Base-by-base conservation (phyloP, 64 coral and sea anemone genomes). In the Stichodactyla helianthus region DNA sequence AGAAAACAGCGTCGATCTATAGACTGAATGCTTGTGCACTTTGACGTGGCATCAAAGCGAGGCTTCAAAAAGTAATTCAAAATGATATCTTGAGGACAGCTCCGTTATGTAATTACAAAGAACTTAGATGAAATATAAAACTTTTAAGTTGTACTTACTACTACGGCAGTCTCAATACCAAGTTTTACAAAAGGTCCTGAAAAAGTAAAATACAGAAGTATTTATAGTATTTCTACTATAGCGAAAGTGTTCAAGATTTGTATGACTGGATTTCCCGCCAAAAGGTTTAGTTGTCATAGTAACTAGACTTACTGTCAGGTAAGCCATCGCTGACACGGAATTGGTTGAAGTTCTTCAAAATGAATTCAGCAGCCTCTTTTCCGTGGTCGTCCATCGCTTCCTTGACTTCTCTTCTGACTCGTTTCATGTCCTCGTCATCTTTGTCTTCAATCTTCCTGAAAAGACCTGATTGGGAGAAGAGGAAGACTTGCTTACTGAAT, bases 311-410 rank as follows among this genome's bases (percentile, higher is more conserved):
- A 84, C 83, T 51, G 25, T 84, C 83, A 51, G 51, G 55, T 5
- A 84, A 55, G 4, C 83, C 83, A 54, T 84, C 83, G 50, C 55
- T 84, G 27, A 84, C 83, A 27, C 83, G 54, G 55, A 60, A 84
- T 31, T 84, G 0, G 59, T 84, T 84, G 83, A 84, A 84, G 55
- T 84, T 60, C 19, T 63, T 57, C 83, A 81, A 22, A 20, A 84
- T 84, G 55, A 84, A 84, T 57, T 84, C 27, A 1, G 25, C 83
- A 51, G 18, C 5, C 11, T 23, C 56, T 62, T 31, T 74, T n/a
- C 17, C 83, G 9, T 84, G 19, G n/a, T 57, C 55, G 55, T 59
- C 23, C 16, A 10, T 18, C 5, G 27, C 50, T 84, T 84, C 7
- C 11, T 10, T 12, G 5, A 50, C 5, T 16, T 63, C 54, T 25